phyloP scores from a whole-genome alignment of 37 sponge, comb jelly and placozoan genomes.

The Diacarnus erythraeanus region DNA sequence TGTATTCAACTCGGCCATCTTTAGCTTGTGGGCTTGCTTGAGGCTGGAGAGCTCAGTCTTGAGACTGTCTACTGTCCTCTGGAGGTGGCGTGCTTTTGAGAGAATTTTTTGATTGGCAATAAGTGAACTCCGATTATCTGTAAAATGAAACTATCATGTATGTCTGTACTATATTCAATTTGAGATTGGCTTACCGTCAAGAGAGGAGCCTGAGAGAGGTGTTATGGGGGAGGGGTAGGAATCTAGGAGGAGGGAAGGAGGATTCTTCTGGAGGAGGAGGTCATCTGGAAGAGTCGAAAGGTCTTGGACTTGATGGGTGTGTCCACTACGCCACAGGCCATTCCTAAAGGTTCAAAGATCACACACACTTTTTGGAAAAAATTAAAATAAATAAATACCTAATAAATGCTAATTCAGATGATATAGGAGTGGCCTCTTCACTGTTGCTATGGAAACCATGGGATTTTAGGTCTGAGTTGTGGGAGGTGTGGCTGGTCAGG shows the following conservation, averaged over 20 bases:
- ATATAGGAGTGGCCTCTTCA: neutral
- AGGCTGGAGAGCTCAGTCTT: constrained; percentile 21
- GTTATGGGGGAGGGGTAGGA: constrained; percentile 3
- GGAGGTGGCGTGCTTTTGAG: constrained; percentile 1
- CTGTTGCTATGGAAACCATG: neutral
- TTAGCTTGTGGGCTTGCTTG: constrained; percentile 1
- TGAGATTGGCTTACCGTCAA: constrained; percentile 5
- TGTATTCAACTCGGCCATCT: constrained; percentile 16
- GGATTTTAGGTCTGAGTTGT: neutral
- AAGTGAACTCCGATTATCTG: neutral
- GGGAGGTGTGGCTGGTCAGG: neutral
- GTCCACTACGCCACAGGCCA: constrained; percentile 24
- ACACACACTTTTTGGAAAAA: neutral
- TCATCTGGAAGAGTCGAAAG: constrained; percentile 11
- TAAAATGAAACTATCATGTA: constrained; percentile 7
- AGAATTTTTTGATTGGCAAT: constrained; percentile 9
- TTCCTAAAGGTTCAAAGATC: neutral
- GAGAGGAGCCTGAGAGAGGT: constrained; percentile 23
- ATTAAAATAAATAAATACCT: neutral
- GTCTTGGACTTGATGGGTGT: neutral
- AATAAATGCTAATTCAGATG: neutral
- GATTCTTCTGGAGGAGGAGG: constrained; percentile 23
- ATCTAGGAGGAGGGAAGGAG: constrained; percentile 10
- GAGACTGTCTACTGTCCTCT: neutral
- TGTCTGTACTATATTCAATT: neutral